Evolutionary conservation across 2,797 vertebrate genomes (phyloP).

Genomic region (Cephalopachus bancanus): DNA sequence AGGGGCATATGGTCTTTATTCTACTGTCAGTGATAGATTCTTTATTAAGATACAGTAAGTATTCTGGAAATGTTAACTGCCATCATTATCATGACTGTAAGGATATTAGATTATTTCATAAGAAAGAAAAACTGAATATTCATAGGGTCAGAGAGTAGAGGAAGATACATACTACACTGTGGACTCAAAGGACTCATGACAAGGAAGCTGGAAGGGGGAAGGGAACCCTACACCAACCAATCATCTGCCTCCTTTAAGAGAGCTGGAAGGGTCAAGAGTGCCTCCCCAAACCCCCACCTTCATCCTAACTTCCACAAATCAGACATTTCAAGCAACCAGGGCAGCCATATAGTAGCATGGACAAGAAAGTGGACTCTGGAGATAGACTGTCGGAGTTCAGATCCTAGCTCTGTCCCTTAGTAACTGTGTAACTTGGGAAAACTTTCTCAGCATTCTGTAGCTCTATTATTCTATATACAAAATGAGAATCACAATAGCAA

Average conservation of each 20-base stretch:
- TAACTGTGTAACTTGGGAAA: neutral
- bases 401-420: neutral
- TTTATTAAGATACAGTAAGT: neutral
- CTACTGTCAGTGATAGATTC: neutral
- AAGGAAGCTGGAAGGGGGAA: neutral
- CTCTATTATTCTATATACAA: neutral
- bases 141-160: neutral
- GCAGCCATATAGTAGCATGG: neutral
- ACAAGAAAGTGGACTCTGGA: neutral
- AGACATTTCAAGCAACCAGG: neutral
- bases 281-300: neutral
- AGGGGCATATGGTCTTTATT: neutral
- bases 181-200: neutral
- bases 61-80: neutral
- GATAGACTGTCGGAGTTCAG: neutral
- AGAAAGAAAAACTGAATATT: neutral
- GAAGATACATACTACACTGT: neutral
- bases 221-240: neutral
- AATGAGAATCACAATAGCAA: neutral
- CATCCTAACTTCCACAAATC: neutral
- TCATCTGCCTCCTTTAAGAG: neutral
- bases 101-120: neutral
- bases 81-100: neutral
- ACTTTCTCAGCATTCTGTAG: neutral
- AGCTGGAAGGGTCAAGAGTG: neutral